Percentiles rank a stretch among this genome's conserved stretches.
Conservation (phyloP, 2,113 vertebrate species). For the Galemys pyrenaicus region DNA sequence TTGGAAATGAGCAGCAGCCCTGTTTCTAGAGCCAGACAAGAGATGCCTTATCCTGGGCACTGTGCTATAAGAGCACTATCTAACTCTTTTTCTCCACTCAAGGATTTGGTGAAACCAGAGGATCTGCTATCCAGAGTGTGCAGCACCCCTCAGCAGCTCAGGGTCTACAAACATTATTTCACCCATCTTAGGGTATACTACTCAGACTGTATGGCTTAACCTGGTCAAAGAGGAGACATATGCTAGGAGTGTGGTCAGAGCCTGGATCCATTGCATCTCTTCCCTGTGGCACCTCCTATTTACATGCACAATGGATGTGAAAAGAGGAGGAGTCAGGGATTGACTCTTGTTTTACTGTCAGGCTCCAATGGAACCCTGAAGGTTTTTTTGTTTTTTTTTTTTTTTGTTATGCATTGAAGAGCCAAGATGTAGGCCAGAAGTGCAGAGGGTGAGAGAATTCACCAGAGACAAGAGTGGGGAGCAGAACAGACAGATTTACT, state of each 20-base stretch:
- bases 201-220: not conserved
- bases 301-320: not conserved
- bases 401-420: too few relatives aligned
- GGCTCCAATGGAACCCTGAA: not conserved
- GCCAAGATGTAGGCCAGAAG: too few relatives aligned
- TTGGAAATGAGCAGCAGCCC: not conserved
- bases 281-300: not conserved
- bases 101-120: not conserved
- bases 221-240: not conserved
- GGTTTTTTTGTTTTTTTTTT: not conserved
- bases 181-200: not conserved
- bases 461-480: too few relatives aligned
- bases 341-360: not conserved
- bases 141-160: not conserved
- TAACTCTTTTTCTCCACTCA: not conserved
- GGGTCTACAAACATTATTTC: not conserved
- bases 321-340: not conserved
- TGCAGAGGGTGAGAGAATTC: too few relatives aligned
- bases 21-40: not conserved
- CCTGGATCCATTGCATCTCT: not conserved
- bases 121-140: not conserved
- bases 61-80: not conserved
- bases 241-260: not conserved
- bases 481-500: too few relatives aligned
- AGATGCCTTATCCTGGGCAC: not conserved